Base-by-base conservation (phyloP, 2,888 invertebrate species). In the Coenonympha arcania region DNA sequence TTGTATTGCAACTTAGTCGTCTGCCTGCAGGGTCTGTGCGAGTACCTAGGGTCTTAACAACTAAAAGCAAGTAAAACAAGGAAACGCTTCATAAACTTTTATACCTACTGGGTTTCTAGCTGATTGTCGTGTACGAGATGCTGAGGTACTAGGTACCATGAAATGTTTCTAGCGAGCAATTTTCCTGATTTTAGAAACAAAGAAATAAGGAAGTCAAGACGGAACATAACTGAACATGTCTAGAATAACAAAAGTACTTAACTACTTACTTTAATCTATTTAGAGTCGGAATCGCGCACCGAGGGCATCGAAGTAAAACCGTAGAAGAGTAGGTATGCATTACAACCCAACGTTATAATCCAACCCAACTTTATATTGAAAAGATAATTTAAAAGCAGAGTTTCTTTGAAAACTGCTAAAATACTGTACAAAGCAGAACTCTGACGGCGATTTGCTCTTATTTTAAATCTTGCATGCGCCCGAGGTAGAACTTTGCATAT, bases 401-500 rank as follows among this genome's bases (percentile, higher is more conserved):
- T 13, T 24, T 39, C 24, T 15, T 24, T 39, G 39, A 24, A 39
- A 39, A 39, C 15, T 39, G 24, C n/a, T 39, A 24, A 39, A 39
- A 39, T 39, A 37, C 39, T 6, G 13, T 39, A 39, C 39, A 39
- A 24, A 39, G 39, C 39, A 22, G 18, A 41, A 30, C 28, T 41
- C 30, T 41, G 41, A 19, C 41, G n/a, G 41, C 41, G 30, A 28
- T 30, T 41, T 30, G 19, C 6, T 41, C 19, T 28, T 28, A 28
- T 28, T 41, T 28, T 30, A 28, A 41, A 41, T 30, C 41, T 41
- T 41, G 41, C 41, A 30, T 41, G 18, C 30, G 41, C 28, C 13
- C 28, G 6, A 41, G 28, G 41, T 41, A 41, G 30, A 24, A 39
- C 39, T 39, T 39, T 39, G 22, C 39, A 39, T 39, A 39, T 24